Evolutionary conservation across 2,888 invertebrate species (phyloP).

Genomic region (Pandemis heparana): DNA sequence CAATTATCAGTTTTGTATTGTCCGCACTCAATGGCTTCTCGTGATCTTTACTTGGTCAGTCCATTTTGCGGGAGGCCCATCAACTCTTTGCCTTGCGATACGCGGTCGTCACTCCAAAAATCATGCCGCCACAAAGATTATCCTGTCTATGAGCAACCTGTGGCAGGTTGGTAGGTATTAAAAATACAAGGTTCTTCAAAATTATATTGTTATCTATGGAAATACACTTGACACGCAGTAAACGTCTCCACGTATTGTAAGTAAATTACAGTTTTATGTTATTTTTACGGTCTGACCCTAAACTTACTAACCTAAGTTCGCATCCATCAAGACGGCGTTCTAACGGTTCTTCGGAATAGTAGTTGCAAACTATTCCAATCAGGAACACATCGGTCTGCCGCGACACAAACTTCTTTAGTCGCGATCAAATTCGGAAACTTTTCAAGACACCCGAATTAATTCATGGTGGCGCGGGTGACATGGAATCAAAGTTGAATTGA

Average conservation of each 20-base stretch:
- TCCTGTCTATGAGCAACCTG: no score
- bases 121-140: no score
- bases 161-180: no score
- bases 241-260: conserved; percentile 19
- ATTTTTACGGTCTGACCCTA: conserved; percentile 42
- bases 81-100: not conserved
- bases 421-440: conserved; percentile 39
- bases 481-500: conserved; percentile 17
- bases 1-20: no score
- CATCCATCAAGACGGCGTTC: conserved; percentile 42
- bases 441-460: conserved; percentile 38
- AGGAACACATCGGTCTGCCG: conserved; percentile 44
- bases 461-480: conserved; percentile 12
- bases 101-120: no score
- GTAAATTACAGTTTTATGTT: conserved; percentile 42
- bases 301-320: conserved; percentile 33
- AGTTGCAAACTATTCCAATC: conserved; percentile 47
- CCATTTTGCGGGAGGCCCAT: no score
- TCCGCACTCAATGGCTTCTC: no score
- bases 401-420: conserved; percentile 42
- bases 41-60: no score
- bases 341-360: conserved; percentile 45
- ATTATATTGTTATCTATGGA: not conserved
- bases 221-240: not conserved
- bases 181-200: no score